Evolutionary conservation across 2,797 vertebrate genomes (phyloP).

Genomic region (Mus minutoides): DNA sequence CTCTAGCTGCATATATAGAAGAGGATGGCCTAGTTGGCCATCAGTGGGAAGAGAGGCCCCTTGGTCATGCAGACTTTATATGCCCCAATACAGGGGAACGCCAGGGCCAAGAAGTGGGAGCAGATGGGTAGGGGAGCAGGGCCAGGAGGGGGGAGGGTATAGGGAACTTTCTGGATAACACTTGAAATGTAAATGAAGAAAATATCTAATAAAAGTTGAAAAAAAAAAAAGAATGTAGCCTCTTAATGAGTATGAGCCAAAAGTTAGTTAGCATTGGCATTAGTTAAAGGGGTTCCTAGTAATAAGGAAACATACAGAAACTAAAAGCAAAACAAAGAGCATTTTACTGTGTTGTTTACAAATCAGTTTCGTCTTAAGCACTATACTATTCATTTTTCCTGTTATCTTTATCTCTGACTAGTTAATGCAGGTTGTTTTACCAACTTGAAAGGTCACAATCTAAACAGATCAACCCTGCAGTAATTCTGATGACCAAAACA

Average conservation of each 20-base stretch:
- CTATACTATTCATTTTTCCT: neutral
- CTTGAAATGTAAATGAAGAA: too few relatives aligned
- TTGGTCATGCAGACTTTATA: too few relatives aligned
- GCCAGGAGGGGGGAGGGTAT: too few relatives aligned
- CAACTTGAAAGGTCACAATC: neutral
- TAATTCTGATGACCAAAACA: neutral
- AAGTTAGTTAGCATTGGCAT: neutral
- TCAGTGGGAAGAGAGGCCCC: too few relatives aligned
- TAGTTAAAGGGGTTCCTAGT: neutral
- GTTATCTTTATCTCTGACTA: neutral
- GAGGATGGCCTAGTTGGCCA: too few relatives aligned
- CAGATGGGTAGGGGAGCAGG: too few relatives aligned
- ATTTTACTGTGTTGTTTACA: neutral
- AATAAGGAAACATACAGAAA: neutral
- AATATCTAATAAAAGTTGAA: too few relatives aligned
- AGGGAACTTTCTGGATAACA: too few relatives aligned
- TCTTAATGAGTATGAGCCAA: neutral
- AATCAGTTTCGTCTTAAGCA: neutral
- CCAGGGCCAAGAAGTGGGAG: too few relatives aligned
- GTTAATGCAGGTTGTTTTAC: neutral
- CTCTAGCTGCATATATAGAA: too few relatives aligned
- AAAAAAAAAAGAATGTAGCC: neutral
- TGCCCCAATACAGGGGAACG: too few relatives aligned
- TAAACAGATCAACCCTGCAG: neutral
- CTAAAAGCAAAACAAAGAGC: neutral